Base-by-base conservation (phyloP, 1,140 invertebrate species). In the Calephelis nemesis region DNA sequence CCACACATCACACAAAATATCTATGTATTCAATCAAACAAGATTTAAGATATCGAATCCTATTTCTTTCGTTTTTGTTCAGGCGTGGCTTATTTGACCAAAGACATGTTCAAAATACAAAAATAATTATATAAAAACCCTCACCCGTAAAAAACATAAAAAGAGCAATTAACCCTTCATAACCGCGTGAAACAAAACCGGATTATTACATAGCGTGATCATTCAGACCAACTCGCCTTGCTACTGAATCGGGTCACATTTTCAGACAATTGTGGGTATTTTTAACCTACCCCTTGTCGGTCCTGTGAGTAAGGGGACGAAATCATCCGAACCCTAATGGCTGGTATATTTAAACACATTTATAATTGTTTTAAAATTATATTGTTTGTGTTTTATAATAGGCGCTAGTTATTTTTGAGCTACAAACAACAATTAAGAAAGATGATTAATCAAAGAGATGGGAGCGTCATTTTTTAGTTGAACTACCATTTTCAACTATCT, bases 281-380 rank as follows among this genome's bases (percentile, higher is more conserved):
- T 83, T 86, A 88, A 82, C 80, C 62, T 74, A 82, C 85, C 83
- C 82, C 78, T 82, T 75, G 79, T 74, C 65, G 71, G 75, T 60
- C 63, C 69, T 69, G 66, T 75, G 83, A 84, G 65, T 83, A 79
- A 82, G 69, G 54, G 54, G 50, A 48, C 64, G 50, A 71, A 40
- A 39, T 42, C 65, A 73, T 73, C 71, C 71, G 65, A 73, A 47
- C 60, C 50, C 58, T 69, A 69, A 73, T 69, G 65, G 65, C 62
- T 49, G 48, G 30, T 40, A 50, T 65, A 49, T 65, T 65, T 39
- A 65, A 65, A 65, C 47, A 12, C 60, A 45, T 54, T 54, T 54
- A 30, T 19, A 19, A 54, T 54, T 54, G 50, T 54, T 54, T 54
- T 19, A 54, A 54, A 54, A 54, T 54, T 15, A 54, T 54, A 54